Percentiles rank a stretch among this genome's conserved stretches.
These are phyloP conservation scores for Acanthornis magna DNA, from an alignment of 2,797 vertebrate genomes.

Conservation along the genomic window DNA sequence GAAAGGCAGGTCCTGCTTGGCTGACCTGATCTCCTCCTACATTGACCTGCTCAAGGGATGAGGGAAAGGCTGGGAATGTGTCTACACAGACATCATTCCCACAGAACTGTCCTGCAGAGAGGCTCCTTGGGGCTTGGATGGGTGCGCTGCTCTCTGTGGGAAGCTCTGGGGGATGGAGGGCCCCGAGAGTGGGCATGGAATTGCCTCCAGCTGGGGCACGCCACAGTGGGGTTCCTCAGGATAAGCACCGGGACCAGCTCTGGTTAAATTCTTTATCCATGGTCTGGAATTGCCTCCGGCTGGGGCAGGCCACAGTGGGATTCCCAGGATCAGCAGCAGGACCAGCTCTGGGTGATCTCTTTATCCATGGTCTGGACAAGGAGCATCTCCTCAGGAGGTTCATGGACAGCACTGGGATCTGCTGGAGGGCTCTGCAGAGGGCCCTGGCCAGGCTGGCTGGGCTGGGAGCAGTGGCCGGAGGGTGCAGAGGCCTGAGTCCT, in stretches of 20 bases:
- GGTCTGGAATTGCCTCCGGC: background rate
- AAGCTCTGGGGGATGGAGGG: background rate
- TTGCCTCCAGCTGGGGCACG: background rate
- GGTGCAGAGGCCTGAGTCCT: background rate
- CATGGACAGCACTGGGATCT: background rate
- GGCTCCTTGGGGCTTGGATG: background rate
- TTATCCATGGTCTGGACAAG: background rate
- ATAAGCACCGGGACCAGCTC: rapidly evolving
- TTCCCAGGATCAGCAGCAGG: rapidly evolving
- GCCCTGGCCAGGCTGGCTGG: background rate
- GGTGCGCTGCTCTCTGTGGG: rapidly evolving
- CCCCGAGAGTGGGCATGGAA: background rate
- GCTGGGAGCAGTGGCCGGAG: rapidly evolving
- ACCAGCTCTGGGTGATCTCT: rapidly evolving
- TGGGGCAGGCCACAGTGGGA: background rate
- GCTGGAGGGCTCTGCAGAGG: background rate
- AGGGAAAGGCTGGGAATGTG: background rate
- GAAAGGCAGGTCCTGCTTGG: background rate
- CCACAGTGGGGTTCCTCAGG: background rate
- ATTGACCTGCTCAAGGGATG: too few species aligned
- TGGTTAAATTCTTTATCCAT: rapidly evolving
- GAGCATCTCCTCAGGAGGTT: too few species aligned
- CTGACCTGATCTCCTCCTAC: background rate
- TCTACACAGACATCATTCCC: rapidly evolving
- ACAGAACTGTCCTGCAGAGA: background rate